phyloP scores from a whole-genome alignment of 1,140 invertebrate genomes.

The Bombus polaris region DNA sequence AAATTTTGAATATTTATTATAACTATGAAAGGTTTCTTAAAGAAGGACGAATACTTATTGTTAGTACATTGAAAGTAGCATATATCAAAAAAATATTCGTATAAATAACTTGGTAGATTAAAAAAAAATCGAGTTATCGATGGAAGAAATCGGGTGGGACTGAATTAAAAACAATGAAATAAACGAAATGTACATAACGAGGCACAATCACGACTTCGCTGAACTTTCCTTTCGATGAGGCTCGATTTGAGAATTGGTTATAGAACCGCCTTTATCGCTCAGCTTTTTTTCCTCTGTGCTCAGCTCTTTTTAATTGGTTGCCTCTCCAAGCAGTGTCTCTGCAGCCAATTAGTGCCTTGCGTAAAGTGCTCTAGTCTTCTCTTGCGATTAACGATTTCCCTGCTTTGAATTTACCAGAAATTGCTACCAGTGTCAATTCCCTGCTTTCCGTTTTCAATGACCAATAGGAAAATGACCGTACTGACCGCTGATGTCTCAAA shows the following conservation, averaged over 20 bases:
- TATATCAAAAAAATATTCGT: neutral
- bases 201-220: neutral
- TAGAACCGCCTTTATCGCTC: slow-evolving; percentile 57
- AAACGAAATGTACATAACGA: slow-evolving; percentile 12
- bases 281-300: slow-evolving; percentile 62
- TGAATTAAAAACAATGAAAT: neutral
- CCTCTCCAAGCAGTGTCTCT: slow-evolving; percentile 58
- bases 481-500: too few species aligned
- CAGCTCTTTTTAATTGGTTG: slow-evolving; percentile 69
- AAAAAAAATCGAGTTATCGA: neutral
- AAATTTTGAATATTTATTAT: neutral
- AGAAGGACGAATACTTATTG: too few species aligned
- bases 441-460: too few species aligned
- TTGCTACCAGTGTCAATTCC: too few species aligned
- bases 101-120: neutral
- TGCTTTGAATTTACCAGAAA: slow-evolving; percentile 17
- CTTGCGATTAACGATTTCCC: slow-evolving; percentile 45
- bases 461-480: too few species aligned
- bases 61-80: too few species aligned
- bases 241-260: slow-evolving; percentile 64
- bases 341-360: slow-evolving; percentile 78
- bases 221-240: slow-evolving; percentile 21
- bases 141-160: neutral
- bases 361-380: slow-evolving; percentile 59
- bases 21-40: neutral